Evolutionary conservation across 2,888 invertebrate species (phyloP).

Genomic region (Amorpha juglandis): DNA sequence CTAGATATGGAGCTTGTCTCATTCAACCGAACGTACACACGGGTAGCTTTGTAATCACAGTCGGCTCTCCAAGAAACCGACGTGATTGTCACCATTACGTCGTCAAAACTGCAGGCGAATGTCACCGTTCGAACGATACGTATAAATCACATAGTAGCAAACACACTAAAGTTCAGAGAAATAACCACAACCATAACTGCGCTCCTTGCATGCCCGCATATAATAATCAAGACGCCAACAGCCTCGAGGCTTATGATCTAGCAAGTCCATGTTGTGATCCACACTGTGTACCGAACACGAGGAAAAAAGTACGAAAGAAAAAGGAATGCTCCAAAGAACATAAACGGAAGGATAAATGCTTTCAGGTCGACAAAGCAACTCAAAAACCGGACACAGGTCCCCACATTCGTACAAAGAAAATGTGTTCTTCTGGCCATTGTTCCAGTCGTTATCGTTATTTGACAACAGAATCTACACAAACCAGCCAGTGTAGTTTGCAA

Average conservation of each 20-base stretch:
- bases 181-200: slow-evolving; percentile 85
- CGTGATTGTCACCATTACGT: slow-evolving; percentile 88
- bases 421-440: slow-evolving; percentile 69
- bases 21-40: slow-evolving; percentile 87
- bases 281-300: slow-evolving; percentile 90
- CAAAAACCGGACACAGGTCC: slow-evolving; percentile 76
- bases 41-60: slow-evolving; percentile 89
- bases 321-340: slow-evolving; percentile 87
- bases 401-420: slow-evolving; percentile 76
- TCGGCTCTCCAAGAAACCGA: slow-evolving; percentile 87
- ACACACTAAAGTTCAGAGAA: slow-evolving; percentile 66
- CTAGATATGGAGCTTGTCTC: slow-evolving; percentile 88
- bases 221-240: slow-evolving; percentile 88
- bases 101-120: slow-evolving; percentile 77
- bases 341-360: slow-evolving; percentile 84
- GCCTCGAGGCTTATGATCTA: slow-evolving; percentile 93
- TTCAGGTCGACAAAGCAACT: slow-evolving; percentile 78
- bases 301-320: slow-evolving; percentile 79
- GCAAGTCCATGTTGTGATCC: slow-evolving; percentile 95
- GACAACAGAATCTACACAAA: slow-evolving; percentile 87
- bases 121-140: slow-evolving; percentile 65
- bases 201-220: slow-evolving; percentile 88
- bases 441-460: slow-evolving; percentile 85
- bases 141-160: slow-evolving; percentile 64
- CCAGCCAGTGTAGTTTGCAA: slow-evolving; percentile 92